Evolutionary conservation across 2,797 vertebrate species (phyloP), one percentile per base, ranked within the genome.

Genomic region (Lithobates pipiens): DNA sequence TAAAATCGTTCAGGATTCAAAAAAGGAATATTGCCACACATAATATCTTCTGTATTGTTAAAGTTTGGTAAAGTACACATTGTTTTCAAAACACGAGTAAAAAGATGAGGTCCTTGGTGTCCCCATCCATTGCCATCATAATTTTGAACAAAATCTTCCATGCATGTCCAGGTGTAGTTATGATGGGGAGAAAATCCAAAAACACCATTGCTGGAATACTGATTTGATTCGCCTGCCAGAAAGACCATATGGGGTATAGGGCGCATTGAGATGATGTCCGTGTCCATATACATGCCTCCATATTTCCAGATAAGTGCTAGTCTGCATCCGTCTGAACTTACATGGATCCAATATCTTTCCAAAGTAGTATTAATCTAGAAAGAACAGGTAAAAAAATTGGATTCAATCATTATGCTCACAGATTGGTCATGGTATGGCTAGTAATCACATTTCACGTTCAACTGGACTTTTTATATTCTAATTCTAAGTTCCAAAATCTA

Each of bases 1-100:
- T 95, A 95, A 88, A 95, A 95, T 25, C 93, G 89, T 36, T 92
- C 89, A 0, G 95, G 94, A 29, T 95, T 93, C 18, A 95, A 88
- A 85, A 94, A 94, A n/a, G 92, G 93, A 57, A 95, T 86, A 39
- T 94, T 93, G 67, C 74, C 86, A 76, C 94, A 95, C 68, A 46
- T 89, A 42, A 93, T 91, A 78, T 95, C 94, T 21, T 90, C 88
- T 0, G 89, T 29, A 63, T 88, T 89, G 85, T 0, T 93, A 91
- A 82, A 82, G 8, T 34, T 18, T 8, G 77, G 27, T 50, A 76
- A 8, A 6, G 0, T 27, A 50, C 80, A 86, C 9, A 70, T 72
- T 10, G 63, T 34, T 34, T 50, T 86, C 54, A 86, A 44, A 34
- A 83, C 29, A 18, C 80, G 80, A 1, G 63, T 82, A 23, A 86